phyloP scores from a whole-genome alignment of 1,140 invertebrate species.

The Orius insidiosus region DNA sequence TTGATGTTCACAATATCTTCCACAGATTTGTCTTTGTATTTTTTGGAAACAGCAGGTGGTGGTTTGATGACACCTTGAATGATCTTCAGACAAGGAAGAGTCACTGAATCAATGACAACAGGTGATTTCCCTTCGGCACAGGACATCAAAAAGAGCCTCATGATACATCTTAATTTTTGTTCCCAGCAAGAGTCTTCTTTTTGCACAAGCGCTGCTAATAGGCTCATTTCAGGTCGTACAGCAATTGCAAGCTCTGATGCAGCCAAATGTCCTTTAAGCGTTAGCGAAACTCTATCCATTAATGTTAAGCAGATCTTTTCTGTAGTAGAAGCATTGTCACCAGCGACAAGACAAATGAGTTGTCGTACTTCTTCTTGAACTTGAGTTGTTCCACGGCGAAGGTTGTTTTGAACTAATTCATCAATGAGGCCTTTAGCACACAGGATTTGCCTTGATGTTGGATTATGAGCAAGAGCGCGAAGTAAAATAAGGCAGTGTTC shows the following conservation, averaged over 20 bases:
- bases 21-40: conserved; percentile 38
- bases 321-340: conserved; percentile 74
- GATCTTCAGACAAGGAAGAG: conserved; percentile 69
- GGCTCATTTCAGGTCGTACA: conserved; percentile 69
- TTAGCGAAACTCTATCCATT: conserved; percentile 61
- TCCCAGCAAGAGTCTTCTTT: conserved; percentile 94
- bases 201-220: conserved; percentile 71
- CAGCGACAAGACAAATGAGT: conserved; percentile 74
- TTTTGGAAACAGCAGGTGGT: conserved; percentile 35
- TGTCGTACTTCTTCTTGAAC: conserved; percentile 71
- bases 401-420: conserved; percentile 79
- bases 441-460: conserved; percentile 53
- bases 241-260: conserved; percentile 54
- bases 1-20: conserved; percentile 32
- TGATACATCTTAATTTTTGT: conserved; percentile 72
- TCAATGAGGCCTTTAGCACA: conserved; percentile 76
- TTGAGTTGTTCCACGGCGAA: conserved; percentile 58
- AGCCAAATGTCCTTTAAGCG: conserved; percentile 46
- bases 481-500: conserved; percentile 87
- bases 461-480: conserved; percentile 74
- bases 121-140: conserved; percentile 51
- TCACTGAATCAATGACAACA: conserved; percentile 56
- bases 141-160: conserved; percentile 64
- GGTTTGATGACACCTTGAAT: conserved; percentile 61
- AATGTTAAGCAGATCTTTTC: conserved; percentile 69